Conservation (phyloP, 2,113 vertebrate species). For the Corythornis madagascariensis region DNA sequence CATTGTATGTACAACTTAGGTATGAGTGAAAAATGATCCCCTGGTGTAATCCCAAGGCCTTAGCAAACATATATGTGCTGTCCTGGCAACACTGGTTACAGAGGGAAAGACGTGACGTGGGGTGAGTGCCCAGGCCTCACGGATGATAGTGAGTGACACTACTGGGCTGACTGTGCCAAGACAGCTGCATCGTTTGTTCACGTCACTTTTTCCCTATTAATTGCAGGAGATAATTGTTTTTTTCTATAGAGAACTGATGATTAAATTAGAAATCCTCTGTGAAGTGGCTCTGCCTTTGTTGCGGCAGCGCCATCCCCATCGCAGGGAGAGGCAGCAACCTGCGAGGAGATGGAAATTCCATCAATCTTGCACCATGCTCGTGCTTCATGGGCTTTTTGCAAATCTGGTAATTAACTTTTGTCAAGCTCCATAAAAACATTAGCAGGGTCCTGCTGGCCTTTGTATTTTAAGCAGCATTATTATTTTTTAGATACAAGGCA, state of each 20-base stretch:
- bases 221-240: not conserved
- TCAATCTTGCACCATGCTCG: conserved; percentile 14
- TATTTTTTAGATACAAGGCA: conserved; percentile 64
- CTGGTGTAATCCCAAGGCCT: not conserved
- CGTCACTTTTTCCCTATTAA: not conserved
- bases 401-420: conserved; percentile 73
- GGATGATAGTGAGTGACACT: rapidly evolving
- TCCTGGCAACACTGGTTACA: not conserved
- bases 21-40: not conserved
- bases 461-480: conserved; percentile 50
- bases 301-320: not conserved
- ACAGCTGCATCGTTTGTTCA: not conserved
- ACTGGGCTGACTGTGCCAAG: not conserved
- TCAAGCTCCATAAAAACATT: conserved; percentile 71
- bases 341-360: conserved; percentile 2
- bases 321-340: conserved; percentile 19
- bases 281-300: not conserved
- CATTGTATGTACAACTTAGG: not conserved
- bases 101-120: not conserved
- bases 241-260: not conserved
- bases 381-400: conserved; percentile 47
- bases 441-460: conserved; percentile 63
- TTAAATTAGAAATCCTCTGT: not conserved
- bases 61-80: rapidly evolving
- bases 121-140: not conserved